Conservation (phyloP, 2,888 invertebrate species). For the Metacarcinus magister region DNA sequence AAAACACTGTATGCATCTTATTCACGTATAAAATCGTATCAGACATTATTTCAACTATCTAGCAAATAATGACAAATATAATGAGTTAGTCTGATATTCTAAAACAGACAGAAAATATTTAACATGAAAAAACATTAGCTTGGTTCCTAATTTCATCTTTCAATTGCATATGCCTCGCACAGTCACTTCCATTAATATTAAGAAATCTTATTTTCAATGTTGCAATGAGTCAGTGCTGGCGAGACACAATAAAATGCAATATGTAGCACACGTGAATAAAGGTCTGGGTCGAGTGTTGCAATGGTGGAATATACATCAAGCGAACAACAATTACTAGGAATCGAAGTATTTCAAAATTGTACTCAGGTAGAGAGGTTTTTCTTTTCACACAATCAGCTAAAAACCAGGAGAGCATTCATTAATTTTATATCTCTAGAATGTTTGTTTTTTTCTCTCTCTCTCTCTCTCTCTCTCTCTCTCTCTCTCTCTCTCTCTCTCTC, state of each 20-base stretch:
- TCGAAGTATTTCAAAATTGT: neutral
- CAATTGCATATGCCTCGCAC: neutral
- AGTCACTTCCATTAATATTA: neutral
- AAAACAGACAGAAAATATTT: neutral
- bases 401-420: neutral
- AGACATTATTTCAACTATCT: neutral
- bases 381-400: neutral
- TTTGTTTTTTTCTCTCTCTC: neutral
- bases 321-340: neutral
- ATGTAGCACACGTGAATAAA: neutral
- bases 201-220: neutral
- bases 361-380: neutral
- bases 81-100: neutral
- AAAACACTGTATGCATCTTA: too few species aligned
- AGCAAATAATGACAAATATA: neutral
- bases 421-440: neutral
- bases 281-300: neutral
- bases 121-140: neutral
- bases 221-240: neutral
- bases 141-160: neutral
- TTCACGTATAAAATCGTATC: too few species aligned
- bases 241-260: neutral
- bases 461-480: neutral
- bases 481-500: too few species aligned
- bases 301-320: neutral